A percentile compares a stretch with the other conserved stretches of the same genome.
phyloP scores from a whole-genome alignment of 2,888 invertebrate species.

The Diplolepis rosae region DNA sequence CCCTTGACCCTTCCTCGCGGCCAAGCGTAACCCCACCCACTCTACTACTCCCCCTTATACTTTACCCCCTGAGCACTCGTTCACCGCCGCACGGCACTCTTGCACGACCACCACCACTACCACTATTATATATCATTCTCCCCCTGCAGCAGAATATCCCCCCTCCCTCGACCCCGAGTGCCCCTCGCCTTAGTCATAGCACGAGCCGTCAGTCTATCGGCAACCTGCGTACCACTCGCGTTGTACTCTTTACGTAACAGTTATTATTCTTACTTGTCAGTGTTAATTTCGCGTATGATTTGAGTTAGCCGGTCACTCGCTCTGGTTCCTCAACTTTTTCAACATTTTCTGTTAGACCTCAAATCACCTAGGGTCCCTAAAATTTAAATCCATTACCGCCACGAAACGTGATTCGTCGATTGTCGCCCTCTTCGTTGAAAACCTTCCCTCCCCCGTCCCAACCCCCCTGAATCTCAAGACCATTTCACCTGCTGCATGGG shows the following conservation, averaged over 20 bases:
- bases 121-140: neutral
- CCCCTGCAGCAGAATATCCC: constrained; percentile 14
- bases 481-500: constrained; percentile 28
- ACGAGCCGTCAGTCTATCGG: constrained; percentile 70
- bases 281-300: constrained; percentile 55
- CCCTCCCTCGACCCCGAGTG: constrained; percentile 20
- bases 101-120: constrained; percentile 22
- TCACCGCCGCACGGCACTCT: constrained; percentile 9
- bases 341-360: neutral
- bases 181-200: neutral
- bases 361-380: neutral
- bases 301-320: constrained; percentile 15
- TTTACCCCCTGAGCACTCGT: constrained; percentile 10
- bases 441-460: constrained; percentile 8
- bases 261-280: constrained; percentile 67
- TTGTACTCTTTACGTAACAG: constrained; percentile 70
- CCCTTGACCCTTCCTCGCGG: neutral
- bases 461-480: neutral
- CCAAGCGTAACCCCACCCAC: neutral
- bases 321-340: constrained; percentile 9
- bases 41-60: constrained; percentile 7
- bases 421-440: constrained; percentile 17
- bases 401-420: constrained; percentile 5
- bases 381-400: neutral
- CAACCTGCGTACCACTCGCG: constrained; percentile 72